Conservation (phyloP, 2,888 invertebrate species). For the Cheilosia vernalis region DNA sequence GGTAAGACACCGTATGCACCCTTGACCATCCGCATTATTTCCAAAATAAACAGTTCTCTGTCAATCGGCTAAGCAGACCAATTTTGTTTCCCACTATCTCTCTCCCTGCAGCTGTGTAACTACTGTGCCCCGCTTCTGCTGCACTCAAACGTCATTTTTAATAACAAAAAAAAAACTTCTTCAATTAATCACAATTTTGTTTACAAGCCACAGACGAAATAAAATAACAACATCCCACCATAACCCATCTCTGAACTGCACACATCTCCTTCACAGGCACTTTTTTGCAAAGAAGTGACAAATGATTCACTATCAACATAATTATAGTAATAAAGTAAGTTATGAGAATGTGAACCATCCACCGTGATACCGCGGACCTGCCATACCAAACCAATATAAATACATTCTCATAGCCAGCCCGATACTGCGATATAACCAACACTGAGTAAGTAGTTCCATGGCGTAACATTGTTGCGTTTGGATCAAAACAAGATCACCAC, state of each 20-base stretch:
- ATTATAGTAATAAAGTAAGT: conserved; percentile 72
- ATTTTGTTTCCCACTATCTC: too few relatives aligned
- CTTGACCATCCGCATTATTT: too few relatives aligned
- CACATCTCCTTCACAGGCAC: conserved; percentile 10
- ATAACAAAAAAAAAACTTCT: not conserved
- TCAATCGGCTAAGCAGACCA: too few relatives aligned
- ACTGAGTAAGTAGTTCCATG: conserved; percentile 16
- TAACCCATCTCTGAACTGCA: conserved; percentile 33
- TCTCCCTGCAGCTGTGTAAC: not conserved
- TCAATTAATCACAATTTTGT: conserved; percentile 26
- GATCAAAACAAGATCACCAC: conserved; percentile 76
- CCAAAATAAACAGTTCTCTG: too few relatives aligned
- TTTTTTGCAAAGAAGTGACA: conserved; percentile 68
- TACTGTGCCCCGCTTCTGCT: not conserved
- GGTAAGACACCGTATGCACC: too few relatives aligned
- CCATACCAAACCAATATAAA: conserved; percentile 14
- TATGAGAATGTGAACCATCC: conserved; percentile 58
- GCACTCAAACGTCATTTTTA: not conserved
- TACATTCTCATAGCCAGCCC: conserved; percentile 18
- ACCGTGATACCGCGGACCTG: conserved; percentile 1
- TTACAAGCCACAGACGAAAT: not conserved
- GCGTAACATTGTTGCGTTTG: conserved; percentile 55
- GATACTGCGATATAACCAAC: conserved; percentile 11
- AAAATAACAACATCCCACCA: not conserved
- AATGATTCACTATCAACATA: conserved; percentile 66